A percentile compares a stretch with the other conserved stretches of the same genome.
These are phyloP conservation scores for Pseudorhiza aurosa DNA, from an alignment of 30 jellyfish, hydroid and myxozoan genomes.

Conservation along the genomic window DNA sequence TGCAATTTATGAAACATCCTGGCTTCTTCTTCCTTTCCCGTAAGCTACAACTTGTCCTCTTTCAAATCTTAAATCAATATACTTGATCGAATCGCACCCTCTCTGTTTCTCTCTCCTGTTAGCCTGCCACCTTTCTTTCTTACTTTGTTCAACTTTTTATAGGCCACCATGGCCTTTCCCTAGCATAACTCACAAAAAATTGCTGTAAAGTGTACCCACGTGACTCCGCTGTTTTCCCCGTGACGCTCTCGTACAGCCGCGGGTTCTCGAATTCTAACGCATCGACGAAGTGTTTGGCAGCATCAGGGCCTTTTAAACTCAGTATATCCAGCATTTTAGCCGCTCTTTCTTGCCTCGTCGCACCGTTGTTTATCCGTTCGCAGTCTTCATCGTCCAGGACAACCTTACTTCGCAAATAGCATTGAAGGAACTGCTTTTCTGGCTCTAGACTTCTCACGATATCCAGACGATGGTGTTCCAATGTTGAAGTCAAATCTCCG, in stretches of 20 bases:
- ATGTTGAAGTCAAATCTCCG: conserved; percentile 9
- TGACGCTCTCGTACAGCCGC: conserved; percentile 61
- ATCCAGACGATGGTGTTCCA: conserved; percentile 71
- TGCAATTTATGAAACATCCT: too few relatives aligned
- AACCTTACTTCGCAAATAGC: conserved; percentile 82
- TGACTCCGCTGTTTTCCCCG: conserved; percentile 87
- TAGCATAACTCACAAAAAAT: neutral
- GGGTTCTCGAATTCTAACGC: conserved; percentile 96
- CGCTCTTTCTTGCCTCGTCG: conserved; percentile 86
- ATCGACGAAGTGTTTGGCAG: conserved; percentile 71
- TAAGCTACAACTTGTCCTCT: too few relatives aligned
- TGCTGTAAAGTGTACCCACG: conserved; percentile 16
- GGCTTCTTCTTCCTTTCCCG: too few relatives aligned
- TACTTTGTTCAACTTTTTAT: too few relatives aligned
- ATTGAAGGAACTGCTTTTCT: conserved; percentile 73
- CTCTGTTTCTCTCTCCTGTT: too few relatives aligned
- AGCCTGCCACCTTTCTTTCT: too few relatives aligned
- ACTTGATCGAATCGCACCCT: too few relatives aligned
- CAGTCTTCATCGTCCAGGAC: conserved; percentile 97
- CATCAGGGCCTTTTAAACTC: conserved; percentile 81
- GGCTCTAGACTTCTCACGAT: conserved; percentile 71
- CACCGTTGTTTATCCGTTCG: conserved; percentile 66
- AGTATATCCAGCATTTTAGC: conserved; percentile 79
- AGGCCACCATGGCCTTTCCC: too few relatives aligned
- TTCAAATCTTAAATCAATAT: too few relatives aligned